Conservation (phyloP, 2,113 vertebrate species). For the Orientallactaga bullata region DNA sequence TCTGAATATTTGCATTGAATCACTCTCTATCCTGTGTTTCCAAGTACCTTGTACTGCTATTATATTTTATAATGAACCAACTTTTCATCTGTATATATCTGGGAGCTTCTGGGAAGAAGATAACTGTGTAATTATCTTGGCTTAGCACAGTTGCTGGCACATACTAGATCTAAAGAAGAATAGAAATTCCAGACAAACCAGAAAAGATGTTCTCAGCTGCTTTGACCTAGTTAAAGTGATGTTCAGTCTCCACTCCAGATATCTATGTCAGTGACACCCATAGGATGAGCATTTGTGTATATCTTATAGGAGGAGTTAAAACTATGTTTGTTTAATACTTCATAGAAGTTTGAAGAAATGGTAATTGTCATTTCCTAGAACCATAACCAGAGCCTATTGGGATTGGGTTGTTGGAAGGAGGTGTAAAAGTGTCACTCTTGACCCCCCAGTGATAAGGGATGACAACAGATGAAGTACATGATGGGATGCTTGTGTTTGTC, state of each 20-base stretch:
- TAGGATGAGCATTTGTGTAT: not conserved
- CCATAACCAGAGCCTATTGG: not conserved
- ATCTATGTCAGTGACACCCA: not conserved
- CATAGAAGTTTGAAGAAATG: not conserved
- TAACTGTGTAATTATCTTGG: not conserved
- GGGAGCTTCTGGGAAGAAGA: not conserved
- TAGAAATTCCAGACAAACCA: not conserved
- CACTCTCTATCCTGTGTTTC: not conserved
- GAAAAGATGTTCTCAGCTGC: not conserved
- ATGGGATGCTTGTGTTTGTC: not conserved
- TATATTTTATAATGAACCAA: not conserved
- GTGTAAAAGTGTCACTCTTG: not conserved
- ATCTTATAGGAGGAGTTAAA: not conserved
- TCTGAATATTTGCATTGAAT: not conserved
- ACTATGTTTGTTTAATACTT: not conserved
- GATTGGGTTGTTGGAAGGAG: not conserved
- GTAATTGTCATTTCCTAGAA: not conserved
- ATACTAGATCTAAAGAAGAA: not conserved
- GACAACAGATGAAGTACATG: not conserved
- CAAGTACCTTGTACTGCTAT: not conserved
- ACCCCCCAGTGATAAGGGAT: not conserved
- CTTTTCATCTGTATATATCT: not conserved
- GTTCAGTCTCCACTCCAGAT: not conserved
- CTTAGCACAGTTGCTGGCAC: not conserved
- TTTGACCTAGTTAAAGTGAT: not conserved